Base-by-base conservation (phyloP, 2,797 vertebrate genomes). In the Pangasius mekongensis region DNA sequence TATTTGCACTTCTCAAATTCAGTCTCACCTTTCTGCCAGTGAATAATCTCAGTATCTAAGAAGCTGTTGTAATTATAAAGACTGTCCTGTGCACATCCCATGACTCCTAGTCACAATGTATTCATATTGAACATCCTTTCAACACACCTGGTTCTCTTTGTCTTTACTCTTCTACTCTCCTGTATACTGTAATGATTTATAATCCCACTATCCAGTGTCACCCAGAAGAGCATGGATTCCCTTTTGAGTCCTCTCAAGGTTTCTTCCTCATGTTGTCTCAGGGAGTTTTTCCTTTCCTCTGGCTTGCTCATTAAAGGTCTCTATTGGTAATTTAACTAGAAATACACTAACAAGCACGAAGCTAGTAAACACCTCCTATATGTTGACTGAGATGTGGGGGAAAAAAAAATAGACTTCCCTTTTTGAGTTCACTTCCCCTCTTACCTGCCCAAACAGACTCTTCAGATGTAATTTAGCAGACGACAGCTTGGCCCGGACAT, bases 401-500 rank as follows among this genome's bases (percentile, higher is more conserved):
- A 11, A 24, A 2, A n/a, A 5, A 60, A 22, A 60, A 60, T 27
- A 24, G 22, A 64, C 27, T 64, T n/a, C 9, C 27, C 67, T 39
- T 22, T 36, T 22, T 22, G 20, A 74, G 39, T 27, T 80, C n/a
- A 58, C 1, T 3, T 76, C 22, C 5, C 36, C 5, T 33, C 71
- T 89, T 90, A 94, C 96, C 95, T 95, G 94, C 5, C 93, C 93
- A 86, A 97, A 97, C 62, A 97, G 94, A 88, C 93, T 96, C 92
- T 93, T 95, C 84, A 97, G 89, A 91, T 97, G 96, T 66, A 97
- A 92, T 83, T 97, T 97, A 22, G 97, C 96, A 0, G 95, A 91
- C 0, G 94, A 74, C 33, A 97, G 92, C 86, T 93, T 95, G 83
- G 92, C 89, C 71, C 87, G 92, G 0, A 93, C 92, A 1, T 93